Evolutionary conservation across 2,113 vertebrate genomes (phyloP).

Genomic region (Microtus ochrogaster): DNA sequence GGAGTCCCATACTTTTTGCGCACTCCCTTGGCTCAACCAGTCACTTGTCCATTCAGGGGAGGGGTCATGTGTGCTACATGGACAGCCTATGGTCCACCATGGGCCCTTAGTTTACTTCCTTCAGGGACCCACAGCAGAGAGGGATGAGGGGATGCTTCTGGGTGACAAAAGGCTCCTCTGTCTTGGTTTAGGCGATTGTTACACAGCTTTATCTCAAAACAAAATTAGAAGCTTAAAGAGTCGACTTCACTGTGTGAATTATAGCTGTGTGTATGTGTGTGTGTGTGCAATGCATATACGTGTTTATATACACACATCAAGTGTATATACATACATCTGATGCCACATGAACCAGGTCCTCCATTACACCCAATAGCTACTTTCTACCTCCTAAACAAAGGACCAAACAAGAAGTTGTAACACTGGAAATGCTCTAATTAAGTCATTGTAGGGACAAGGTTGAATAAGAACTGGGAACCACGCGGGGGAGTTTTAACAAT

Average conservation of each 20-base stretch:
- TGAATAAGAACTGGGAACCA: background rate
- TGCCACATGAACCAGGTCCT: background rate
- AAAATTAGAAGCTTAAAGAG: slow-evolving; percentile 5
- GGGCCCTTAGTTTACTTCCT: background rate
- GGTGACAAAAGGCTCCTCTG: background rate
- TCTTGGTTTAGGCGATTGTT: background rate
- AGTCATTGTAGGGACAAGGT: background rate
- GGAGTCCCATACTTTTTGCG: background rate
- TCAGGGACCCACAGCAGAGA: background rate
- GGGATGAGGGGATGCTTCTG: accelerated
- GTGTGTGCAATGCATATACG: background rate
- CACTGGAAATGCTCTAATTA: background rate
- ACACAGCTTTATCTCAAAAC: background rate
- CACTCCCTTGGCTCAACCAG: background rate
- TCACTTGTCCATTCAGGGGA: background rate
- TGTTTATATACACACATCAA: background rate
- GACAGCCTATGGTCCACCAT: background rate
- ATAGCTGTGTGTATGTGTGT: background rate
- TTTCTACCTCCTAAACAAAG: background rate
- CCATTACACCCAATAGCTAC: background rate
- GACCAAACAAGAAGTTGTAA: background rate
- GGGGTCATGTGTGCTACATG: background rate
- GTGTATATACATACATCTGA: background rate
- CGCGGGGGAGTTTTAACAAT: background rate
- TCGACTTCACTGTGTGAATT: background rate